These are phyloP conservation scores for Cecropterus lyciades DNA, from an alignment of 1,140 invertebrate genomes.

Conservation along the genomic window DNA sequence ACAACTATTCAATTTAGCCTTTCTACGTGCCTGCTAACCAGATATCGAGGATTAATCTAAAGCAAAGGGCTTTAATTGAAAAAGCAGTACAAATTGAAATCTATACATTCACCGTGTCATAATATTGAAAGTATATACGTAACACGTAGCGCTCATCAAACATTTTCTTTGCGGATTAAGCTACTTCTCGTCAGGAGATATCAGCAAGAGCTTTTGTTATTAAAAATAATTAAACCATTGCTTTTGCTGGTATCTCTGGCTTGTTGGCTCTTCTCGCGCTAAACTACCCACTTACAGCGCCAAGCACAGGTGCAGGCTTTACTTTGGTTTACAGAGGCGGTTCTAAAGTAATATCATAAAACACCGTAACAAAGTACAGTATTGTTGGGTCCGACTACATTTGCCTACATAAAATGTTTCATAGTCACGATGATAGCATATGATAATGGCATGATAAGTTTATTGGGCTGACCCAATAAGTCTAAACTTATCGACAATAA, in stretches of 20 bases:
- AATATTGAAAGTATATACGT: background rate
- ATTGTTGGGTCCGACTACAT: background rate
- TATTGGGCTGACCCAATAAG: too few species aligned
- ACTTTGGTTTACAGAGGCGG: background rate
- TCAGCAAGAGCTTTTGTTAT: background rate
- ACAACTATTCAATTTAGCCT: too few species aligned
- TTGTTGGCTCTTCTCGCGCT: constrained; percentile 1
- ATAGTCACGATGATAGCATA: background rate
- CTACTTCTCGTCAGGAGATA: background rate
- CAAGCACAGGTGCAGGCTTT: constrained; percentile 2
- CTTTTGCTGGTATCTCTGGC: background rate
- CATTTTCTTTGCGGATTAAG: background rate
- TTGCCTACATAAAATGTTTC: background rate
- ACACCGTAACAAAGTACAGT: background rate
- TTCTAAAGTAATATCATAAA: constrained; percentile 5
- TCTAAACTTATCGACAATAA: too few species aligned
- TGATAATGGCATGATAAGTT: too few species aligned
- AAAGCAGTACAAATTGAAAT: too few species aligned
- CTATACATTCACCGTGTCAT: too few species aligned
- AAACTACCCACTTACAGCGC: background rate
- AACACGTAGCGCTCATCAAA: background rate
- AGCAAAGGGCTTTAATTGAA: too few species aligned
- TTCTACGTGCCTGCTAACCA: too few species aligned
- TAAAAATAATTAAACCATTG: constrained; percentile 4
- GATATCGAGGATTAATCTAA: too few species aligned